Percentiles rank a stretch among this genome's conserved stretches.
phyloP scores from a whole-genome alignment of 2,113 vertebrate species.

The Phylloscopus trochilus region DNA sequence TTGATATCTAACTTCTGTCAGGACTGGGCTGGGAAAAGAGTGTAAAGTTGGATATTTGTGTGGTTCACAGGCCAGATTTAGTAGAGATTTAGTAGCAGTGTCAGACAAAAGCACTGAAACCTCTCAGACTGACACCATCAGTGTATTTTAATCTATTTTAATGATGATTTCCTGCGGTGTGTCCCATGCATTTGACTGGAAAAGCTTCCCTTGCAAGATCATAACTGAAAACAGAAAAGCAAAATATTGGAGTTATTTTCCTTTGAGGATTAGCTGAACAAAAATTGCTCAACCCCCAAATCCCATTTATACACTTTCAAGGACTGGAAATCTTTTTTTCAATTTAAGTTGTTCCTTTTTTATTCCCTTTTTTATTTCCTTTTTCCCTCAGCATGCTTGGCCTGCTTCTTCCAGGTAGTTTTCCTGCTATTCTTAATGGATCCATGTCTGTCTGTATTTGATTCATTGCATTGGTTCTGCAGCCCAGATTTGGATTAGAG shows the following conservation, averaged over 20 bases:
- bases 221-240: neutral
- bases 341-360: neutral
- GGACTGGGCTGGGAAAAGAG: neutral
- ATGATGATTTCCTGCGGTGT: neutral
- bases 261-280: neutral
- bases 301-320: neutral
- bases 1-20: neutral
- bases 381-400: rapidly evolving
- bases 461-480: neutral
- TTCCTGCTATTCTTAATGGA: neutral
- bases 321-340: neutral
- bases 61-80: neutral
- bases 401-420: neutral
- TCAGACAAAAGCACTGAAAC: neutral
- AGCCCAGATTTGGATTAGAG: neutral
- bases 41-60: neutral
- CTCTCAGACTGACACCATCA: neutral
- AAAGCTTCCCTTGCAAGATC: neutral
- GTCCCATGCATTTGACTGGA: neutral
- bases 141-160: neutral
- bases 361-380: neutral
- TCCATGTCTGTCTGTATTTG: neutral
- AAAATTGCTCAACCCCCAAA: neutral
- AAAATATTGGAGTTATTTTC: neutral
- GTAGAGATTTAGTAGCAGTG: neutral